phyloP scores from a whole-genome alignment of 2,113 vertebrate genomes.

The Collichthys lucidus region DNA sequence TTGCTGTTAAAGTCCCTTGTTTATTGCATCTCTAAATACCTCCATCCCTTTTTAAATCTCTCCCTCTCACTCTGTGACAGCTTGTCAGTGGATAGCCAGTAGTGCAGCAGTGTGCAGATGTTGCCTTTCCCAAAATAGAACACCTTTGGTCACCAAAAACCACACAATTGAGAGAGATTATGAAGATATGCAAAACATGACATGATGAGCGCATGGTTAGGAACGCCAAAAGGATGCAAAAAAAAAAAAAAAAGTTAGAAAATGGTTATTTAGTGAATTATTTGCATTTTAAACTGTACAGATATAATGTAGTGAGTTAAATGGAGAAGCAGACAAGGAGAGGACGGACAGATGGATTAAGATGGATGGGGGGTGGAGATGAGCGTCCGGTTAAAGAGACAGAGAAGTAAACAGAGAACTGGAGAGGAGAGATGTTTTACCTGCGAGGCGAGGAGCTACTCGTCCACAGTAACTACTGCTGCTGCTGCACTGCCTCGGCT shows the following conservation, averaged over 20 bases:
- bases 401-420: constrained; percentile 9
- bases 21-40: constrained; percentile 8
- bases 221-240: background rate
- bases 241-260: background rate
- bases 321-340: background rate
- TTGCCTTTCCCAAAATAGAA: constrained; percentile 56
- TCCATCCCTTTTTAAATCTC: background rate
- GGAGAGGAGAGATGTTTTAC: constrained; percentile 58
- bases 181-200: constrained; percentile 8
- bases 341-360: constrained; percentile 16
- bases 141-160: constrained; percentile 19
- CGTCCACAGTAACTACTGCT: constrained; percentile 53
- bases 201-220: background rate
- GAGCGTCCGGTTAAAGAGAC: background rate
- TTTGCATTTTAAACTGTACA: background rate
- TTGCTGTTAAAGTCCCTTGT: background rate
- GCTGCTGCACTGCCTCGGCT: constrained; percentile 76
- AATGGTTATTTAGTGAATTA: background rate
- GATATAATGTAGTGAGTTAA: background rate
- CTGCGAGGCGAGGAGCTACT: constrained; percentile 69
- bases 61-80: constrained; percentile 22
- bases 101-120: constrained; percentile 61
- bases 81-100: constrained; percentile 25
- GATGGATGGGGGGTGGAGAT: constrained; percentile 14
- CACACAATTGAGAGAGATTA: constrained; percentile 5